phyloP scores from a whole-genome alignment of 2,113 vertebrate species.

The Tinamus guttatus region DNA sequence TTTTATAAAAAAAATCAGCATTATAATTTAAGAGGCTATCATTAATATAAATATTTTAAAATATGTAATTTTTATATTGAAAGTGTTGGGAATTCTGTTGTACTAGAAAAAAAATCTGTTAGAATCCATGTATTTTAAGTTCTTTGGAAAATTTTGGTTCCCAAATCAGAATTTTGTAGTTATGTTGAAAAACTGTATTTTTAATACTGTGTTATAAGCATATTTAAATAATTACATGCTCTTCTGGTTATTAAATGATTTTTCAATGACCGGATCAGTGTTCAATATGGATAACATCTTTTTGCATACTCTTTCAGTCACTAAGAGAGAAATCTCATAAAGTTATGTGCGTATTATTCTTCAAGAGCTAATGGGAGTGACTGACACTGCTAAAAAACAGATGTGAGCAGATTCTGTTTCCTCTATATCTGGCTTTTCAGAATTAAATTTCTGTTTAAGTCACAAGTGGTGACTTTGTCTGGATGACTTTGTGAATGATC shows the following conservation, averaged over 20 bases:
- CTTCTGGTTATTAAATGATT: slow-evolving; percentile 43
- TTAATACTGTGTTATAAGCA: neutral
- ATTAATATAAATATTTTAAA: neutral
- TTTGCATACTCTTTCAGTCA: neutral
- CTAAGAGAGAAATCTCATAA: neutral
- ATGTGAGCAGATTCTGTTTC: neutral
- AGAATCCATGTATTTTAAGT: neutral
- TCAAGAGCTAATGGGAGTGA: neutral
- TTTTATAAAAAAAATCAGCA: neutral
- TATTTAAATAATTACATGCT: neutral
- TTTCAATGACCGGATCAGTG: neutral
- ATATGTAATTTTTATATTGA: neutral
- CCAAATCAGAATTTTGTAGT: neutral
- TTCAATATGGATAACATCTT: neutral
- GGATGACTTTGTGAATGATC: neutral
- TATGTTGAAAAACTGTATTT: neutral
- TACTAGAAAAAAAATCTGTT: neutral
- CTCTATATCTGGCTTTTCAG: neutral
- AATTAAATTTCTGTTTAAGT: neutral
- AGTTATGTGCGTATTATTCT: neutral
- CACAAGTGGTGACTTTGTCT: neutral
- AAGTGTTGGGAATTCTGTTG: neutral
- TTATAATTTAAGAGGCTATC: neutral
- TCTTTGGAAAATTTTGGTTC: neutral
- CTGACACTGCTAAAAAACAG: neutral